phyloP scores from a whole-genome alignment of 2,113 vertebrate species.

The Etheostoma spectabile region DNA sequence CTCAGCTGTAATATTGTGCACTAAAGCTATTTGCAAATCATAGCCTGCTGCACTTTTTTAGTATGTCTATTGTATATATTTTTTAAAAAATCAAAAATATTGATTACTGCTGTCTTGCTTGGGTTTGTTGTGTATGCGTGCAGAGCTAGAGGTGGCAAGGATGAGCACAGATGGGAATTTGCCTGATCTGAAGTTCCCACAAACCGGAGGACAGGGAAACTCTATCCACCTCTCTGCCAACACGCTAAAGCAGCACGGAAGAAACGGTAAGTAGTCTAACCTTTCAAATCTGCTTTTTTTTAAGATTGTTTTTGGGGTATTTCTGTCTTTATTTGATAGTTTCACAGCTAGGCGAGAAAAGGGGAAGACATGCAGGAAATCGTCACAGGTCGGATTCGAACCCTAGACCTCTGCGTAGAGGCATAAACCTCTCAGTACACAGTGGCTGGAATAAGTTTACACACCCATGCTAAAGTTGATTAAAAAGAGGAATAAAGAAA shows the following conservation, averaged over 20 bases:
- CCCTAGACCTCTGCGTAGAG: too few species aligned
- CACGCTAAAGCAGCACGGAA: slow-evolving; percentile 95
- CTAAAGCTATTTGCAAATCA: background rate
- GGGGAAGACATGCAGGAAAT: too few species aligned
- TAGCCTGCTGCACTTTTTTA: background rate
- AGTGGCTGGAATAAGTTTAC: too few species aligned
- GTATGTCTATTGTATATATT: slow-evolving; percentile 11
- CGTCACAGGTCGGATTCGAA: too few species aligned
- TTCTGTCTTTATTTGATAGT: too few species aligned
- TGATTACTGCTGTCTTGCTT: background rate
- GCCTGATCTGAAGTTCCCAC: slow-evolving; percentile 95
- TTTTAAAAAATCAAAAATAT: background rate
- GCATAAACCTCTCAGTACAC: too few species aligned
- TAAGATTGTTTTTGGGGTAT: too few species aligned
- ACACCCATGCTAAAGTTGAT: too few species aligned
- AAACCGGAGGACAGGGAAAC: slow-evolving; percentile 90
- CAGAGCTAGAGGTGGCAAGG: slow-evolving; percentile 96
- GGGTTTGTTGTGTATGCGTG: slow-evolving; percentile 28
- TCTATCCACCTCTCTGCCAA: slow-evolving; percentile 96
- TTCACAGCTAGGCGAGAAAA: too few species aligned
- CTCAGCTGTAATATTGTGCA: background rate
- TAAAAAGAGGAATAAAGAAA: too few species aligned
- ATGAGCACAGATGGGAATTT: slow-evolving; percentile 97
- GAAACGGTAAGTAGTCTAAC: slow-evolving; percentile 87
- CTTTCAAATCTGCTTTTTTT: background rate